Evolutionary conservation across 2,888 invertebrate genomes (phyloP).

Genomic region (Emesis furor): DNA sequence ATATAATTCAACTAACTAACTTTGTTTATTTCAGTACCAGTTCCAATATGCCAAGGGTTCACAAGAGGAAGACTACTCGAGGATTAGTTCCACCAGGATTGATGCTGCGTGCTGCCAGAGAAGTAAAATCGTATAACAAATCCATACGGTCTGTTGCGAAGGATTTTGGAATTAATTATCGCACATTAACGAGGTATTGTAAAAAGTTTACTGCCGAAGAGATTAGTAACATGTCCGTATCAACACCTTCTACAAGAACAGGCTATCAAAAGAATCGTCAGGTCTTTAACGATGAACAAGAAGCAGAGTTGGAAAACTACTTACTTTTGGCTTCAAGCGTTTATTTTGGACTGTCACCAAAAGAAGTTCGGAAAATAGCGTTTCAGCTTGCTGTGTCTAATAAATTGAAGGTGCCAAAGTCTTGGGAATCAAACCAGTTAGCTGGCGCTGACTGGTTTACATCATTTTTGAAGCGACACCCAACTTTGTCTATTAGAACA

Average conservation of each 20-base stretch:
- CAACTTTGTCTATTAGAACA: conserved; percentile 24
- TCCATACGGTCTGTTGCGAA: conserved; percentile 54
- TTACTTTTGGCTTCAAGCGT: conserved; percentile 52
- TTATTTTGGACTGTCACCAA: background rate
- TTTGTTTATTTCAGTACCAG: background rate
- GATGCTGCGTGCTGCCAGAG: conserved; percentile 34
- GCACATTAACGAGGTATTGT: conserved; percentile 61
- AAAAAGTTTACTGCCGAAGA: conserved; percentile 57
- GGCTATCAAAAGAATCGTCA: conserved; percentile 52
- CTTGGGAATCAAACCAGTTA: conserved; percentile 20
- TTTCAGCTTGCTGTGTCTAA: conserved; percentile 49
- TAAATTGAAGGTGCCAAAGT: conserved; percentile 41
- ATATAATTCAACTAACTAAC: background rate
- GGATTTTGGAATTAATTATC: conserved; percentile 55
- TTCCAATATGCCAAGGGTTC: background rate
- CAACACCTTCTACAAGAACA: conserved; percentile 51
- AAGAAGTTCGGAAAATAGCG: conserved; percentile 41
- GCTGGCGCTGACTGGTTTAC: conserved; percentile 32
- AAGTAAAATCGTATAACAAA: conserved; percentile 51
- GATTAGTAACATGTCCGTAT: conserved; percentile 48
- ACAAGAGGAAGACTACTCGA: background rate
- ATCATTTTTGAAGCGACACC: conserved; percentile 26
- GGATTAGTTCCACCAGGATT: background rate
- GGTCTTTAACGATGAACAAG: conserved; percentile 54
- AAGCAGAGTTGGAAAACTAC: conserved; percentile 59